Base-by-base conservation (phyloP, 37 sponge, comb jelly and placozoan species). In the Oscarella lobularis region DNA sequence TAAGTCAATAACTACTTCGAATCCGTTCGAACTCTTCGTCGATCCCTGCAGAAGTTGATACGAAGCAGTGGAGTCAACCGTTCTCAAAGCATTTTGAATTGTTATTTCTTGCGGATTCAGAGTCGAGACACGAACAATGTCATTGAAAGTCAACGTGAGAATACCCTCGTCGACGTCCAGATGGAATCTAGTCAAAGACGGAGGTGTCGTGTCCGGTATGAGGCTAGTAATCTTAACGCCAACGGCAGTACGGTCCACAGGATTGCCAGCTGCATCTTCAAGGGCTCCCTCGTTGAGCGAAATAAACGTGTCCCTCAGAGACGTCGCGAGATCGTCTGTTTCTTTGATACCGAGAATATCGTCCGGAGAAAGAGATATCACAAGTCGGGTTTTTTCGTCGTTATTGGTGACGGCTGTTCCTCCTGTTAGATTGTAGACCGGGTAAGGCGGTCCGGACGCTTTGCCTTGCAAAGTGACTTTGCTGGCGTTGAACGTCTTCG, bases 281-380 rank as follows among this genome's bases (percentile, higher is more conserved):
- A 91, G 74, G 2, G 79, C 85, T 32, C 88, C 88, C 38, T 33
- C 38, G 31, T 37, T 67, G 27, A 91, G 32, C 29, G 67, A 76
- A 34, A 90, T 74, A 73, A 91, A 48, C 41, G 79, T 31, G 5
- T 68, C 30, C 0, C 74, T 67, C 72, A 72, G 66, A 38, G 33
- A 39, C 0, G 20, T 77, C 67, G 5, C 67, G 33, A 94, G 60
- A 35, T 76, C 55, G 38, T 72, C 38, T 0, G 73, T 89, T 14
- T 82, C 79, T 32, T 89, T 89, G 77, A 89, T 84, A 33, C 41
- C 73, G 33, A 82, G 73, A 2, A 85, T 39, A 80, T 94, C 95
- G 31, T 76, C 33, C 31, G 85, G 71, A 48, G 90, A 87, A 3
- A 94, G 33, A 4, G 29, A 29, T 5, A 68, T 20, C 20, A 9